These are phyloP conservation scores for Toxotes jaculatrix DNA, from an alignment of 2,113 vertebrate genomes.

Conservation along the genomic window DNA sequence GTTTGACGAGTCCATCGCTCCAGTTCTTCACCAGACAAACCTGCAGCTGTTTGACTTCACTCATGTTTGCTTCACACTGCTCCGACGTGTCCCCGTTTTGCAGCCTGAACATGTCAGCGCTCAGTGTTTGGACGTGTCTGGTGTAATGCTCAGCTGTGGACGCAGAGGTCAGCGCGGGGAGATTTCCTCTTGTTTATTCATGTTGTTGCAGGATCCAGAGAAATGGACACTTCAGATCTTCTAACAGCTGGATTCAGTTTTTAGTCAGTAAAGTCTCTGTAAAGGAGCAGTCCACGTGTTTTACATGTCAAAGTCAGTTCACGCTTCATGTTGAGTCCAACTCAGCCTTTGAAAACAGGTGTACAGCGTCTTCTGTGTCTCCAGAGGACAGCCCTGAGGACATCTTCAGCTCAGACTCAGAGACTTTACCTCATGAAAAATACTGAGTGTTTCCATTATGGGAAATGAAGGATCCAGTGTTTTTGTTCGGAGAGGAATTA, in stretches of 20 bases:
- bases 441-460: too few relatives aligned
- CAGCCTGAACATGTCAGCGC: background rate
- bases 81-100: background rate
- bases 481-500: too few relatives aligned
- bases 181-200: background rate
- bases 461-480: too few relatives aligned
- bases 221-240: background rate
- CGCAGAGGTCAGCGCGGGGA: background rate
- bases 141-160: background rate
- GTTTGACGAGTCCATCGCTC: too few relatives aligned
- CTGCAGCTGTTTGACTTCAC: conserved; percentile 8
- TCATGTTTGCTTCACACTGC: background rate
- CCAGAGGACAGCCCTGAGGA: too few relatives aligned
- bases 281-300: background rate
- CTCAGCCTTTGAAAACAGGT: too few relatives aligned
- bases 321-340: too few relatives aligned
- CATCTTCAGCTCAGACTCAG: too few relatives aligned
- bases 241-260: background rate
- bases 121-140: background rate
- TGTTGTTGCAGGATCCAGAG: background rate
- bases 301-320: too few relatives aligned
- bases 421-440: too few relatives aligned
- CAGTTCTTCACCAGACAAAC: background rate
- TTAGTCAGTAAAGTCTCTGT: background rate
- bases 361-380: too few relatives aligned